A percentile compares a stretch with the other conserved stretches of the same genome.
These are phyloP conservation scores for Carassius gibelio DNA, from an alignment of 2,113 vertebrate species.

Conservation along the genomic window DNA sequence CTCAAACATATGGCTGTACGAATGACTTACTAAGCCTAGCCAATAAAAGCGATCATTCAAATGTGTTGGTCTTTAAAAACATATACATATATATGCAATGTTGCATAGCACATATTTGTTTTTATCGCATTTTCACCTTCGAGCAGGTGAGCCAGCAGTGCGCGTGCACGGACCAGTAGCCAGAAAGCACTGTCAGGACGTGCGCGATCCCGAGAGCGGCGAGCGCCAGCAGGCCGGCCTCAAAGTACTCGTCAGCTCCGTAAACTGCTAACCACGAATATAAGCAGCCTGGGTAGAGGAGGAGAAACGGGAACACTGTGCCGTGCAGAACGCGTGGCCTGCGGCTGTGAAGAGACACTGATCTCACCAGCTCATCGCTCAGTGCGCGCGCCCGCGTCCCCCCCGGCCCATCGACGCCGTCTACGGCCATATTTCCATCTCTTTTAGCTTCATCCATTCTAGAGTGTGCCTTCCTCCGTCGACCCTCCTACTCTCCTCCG, in stretches of 20 bases:
- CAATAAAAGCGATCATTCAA: background rate
- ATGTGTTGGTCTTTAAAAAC: background rate
- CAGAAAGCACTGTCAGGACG: slow-evolving; percentile 89
- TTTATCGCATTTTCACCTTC: slow-evolving; percentile 74
- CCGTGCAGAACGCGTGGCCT: slow-evolving; percentile 83
- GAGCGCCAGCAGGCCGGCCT: slow-evolving; percentile 86
- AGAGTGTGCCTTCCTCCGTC: slow-evolving; percentile 46
- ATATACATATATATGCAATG: background rate
- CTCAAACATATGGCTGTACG: background rate
- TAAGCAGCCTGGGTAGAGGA: slow-evolving; percentile 90
- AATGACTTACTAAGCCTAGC: background rate
- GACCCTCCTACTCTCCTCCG: slow-evolving; percentile 67
- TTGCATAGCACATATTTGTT: background rate
- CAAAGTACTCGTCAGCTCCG: slow-evolving; percentile 79
- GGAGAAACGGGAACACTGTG: slow-evolving; percentile 86
- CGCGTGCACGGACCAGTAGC: slow-evolving; percentile 95
- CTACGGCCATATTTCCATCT: slow-evolving; percentile 67
- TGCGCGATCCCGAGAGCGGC: slow-evolving; percentile 88
- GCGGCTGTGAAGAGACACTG: slow-evolving; percentile 87
- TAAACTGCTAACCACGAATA: slow-evolving; percentile 82
- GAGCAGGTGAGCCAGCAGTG: slow-evolving; percentile 92
- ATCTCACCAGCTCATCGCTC: slow-evolving; percentile 88
- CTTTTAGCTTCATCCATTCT: slow-evolving; percentile 72
- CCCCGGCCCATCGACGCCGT: slow-evolving; percentile 43
- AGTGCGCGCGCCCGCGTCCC: slow-evolving; percentile 20